Base-by-base conservation (phyloP, 2,113 vertebrate species). In the Callochromis pleurospilus region DNA sequence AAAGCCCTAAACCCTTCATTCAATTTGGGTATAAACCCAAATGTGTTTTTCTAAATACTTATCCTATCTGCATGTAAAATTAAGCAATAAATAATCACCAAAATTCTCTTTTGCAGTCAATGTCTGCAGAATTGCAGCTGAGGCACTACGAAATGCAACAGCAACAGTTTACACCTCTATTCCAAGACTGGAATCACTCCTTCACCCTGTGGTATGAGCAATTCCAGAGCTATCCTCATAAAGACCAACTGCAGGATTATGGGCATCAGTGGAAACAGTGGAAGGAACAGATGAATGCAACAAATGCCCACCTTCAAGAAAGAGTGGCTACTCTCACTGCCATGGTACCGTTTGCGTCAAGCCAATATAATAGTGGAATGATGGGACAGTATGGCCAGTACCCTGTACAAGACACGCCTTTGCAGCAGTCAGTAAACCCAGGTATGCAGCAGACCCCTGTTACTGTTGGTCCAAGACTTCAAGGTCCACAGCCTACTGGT, bases 211-310 rank as follows among this genome's bases (percentile, higher is more conserved):
- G 99, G 99, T 96, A 98, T 88, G 98, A 99, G 24, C 98, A 99
- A 87, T 97, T 99, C 85, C 97, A 98, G 92, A 94, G 96, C 2
- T 99, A 99, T 87, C 99, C 98, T 51, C 98, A 99, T 91, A 99
- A 99, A 96, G 98, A 99, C 89, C 98, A 99, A 89, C 96, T 99
- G 70, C 96, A 98, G 62, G 98, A 99, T 86, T 99, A 99, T 89
- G 98, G 98, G 90, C 97, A 96, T 53, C 99, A 99, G 55, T 99
- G 99, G 99, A 98, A 97, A 73, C 97, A 98, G 38, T 99, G 99
- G 99, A 98, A 99, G 91, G 98, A 98, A 31, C 99, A 99, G 91
- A 98, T 99, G 97, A 98, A 97, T 90, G 97, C 98, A 79, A 98
- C 98, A 47, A 97, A 97, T 47, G 95, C 95, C 7, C 98, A 98